Evolutionary conservation across 2,113 vertebrate species (phyloP), one percentile per base, ranked within the genome.

Genomic region (Oostethus manadensis): DNA sequence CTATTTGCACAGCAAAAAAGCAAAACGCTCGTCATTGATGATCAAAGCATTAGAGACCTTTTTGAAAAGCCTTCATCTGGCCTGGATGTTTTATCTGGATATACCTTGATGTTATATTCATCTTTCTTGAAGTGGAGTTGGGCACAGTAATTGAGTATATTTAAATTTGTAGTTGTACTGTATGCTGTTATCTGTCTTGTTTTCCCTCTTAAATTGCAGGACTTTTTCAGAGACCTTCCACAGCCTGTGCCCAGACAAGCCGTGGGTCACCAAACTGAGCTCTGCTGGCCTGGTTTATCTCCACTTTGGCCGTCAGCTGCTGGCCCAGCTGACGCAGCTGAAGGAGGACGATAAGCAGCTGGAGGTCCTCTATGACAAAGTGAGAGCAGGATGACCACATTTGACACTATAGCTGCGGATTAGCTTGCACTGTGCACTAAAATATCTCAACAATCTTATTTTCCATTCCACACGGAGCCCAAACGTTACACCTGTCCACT

Each of bases 251-350:
- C 92, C 93, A 0, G 90, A 90, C 64, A 96, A 96, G 80, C 92
- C 89, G 0, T 98, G 96, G 95, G 88, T 84, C 70, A 99, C 96
- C 5, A 97, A 94, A 79, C 88, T 99, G 75, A 99, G 96, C 90
- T 98, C 96, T 0, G 96, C 96, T 0, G 96, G 96, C 20, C 77
- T 99, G 51, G 76, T 98, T 10, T 99, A 98, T 51, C 74, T 93
- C 8, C 94, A 98, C 80, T 98, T 97, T 2, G 96, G 96, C 15
- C 82, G 71, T 26, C 88, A 78, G 45, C 82, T 99, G 62, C 87
- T 99, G 5, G 80, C 91, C 0, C 82, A 77, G 49, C 85, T 94
- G 56, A 88, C 94, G 50, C 73, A 83, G 20, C 85, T 91, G 60
- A 86, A 87, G 0, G 86, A 91, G 70, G 88, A 86, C 8, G 84